A percentile compares a stretch with the other conserved stretches of the same genome.
phyloP scores from a whole-genome alignment of 2,113 vertebrate species.

The Mandrillus leucophaeus region DNA sequence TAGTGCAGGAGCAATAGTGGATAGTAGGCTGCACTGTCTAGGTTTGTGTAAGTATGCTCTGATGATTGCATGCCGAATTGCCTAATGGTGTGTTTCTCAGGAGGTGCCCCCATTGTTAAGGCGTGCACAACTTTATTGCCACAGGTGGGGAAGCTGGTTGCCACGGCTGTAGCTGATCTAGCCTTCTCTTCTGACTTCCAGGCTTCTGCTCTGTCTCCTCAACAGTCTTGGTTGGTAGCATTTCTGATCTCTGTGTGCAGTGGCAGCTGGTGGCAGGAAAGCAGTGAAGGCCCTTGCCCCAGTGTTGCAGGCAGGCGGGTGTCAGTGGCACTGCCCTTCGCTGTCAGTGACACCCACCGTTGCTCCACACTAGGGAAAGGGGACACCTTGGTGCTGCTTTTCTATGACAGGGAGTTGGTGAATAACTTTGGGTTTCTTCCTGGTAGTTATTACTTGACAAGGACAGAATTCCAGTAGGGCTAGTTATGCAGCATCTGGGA shows the following conservation, averaged over 20 bases:
- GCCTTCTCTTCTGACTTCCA: neutral
- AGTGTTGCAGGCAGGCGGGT: neutral
- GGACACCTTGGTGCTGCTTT: neutral
- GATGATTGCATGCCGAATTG: neutral
- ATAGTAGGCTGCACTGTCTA: neutral
- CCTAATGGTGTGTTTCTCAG: neutral
- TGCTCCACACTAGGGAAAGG: neutral
- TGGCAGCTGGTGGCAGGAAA: neutral
- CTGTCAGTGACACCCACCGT: neutral
- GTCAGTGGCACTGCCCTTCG: neutral
- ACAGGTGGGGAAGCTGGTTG: accelerated
- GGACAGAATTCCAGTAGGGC: neutral
- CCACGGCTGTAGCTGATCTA: too few species aligned
- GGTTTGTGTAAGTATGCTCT: neutral
- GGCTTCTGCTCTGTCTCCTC: neutral
- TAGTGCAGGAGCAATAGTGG: neutral
- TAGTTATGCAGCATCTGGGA: neutral
- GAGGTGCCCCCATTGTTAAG: neutral
- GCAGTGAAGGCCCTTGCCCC: neutral
- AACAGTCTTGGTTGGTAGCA: neutral
- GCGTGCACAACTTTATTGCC: neutral
- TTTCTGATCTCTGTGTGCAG: accelerated
- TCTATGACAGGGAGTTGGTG: neutral
- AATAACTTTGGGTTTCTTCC: neutral
- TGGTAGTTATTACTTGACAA: neutral